A percentile compares a stretch with the other conserved stretches of the same genome.
Evolutionary conservation across 2,113 vertebrate genomes (phyloP).

Genomic region (Dryoscopus gambensis): DNA sequence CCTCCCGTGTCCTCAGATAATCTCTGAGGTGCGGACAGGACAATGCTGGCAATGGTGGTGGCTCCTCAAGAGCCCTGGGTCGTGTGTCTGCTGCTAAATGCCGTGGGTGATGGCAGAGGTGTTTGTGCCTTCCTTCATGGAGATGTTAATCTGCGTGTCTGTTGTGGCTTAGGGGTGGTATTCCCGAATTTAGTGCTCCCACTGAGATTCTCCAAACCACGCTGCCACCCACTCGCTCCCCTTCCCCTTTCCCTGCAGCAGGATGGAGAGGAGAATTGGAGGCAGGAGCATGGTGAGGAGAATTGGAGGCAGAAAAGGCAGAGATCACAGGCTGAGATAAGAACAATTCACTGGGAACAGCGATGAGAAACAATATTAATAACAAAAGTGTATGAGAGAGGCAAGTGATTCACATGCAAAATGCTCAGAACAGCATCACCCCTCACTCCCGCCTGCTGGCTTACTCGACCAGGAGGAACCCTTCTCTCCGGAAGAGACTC

Average conservation of each 20-base stretch:
- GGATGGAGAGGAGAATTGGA: neutral
- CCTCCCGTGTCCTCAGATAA: neutral
- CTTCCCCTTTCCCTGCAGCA: neutral
- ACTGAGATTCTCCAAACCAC: neutral
- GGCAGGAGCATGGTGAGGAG: neutral
- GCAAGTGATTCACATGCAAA: neutral
- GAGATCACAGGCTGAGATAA: neutral
- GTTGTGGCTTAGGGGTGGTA: neutral
- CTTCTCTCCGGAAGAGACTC: neutral
- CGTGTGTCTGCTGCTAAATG: neutral
- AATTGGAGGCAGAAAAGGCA: neutral
- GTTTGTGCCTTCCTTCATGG: neutral
- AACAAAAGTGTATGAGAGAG: neutral
- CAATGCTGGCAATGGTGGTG: neutral
- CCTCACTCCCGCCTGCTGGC: neutral
- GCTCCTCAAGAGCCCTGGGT: neutral
- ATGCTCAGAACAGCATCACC: neutral
- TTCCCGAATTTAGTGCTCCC: neutral
- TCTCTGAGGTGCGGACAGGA: slow-evolving; percentile 26
- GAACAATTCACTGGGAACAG: neutral
- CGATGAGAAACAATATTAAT: neutral
- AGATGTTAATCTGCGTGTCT: neutral
- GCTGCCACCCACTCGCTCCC: accelerated
- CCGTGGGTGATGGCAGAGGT: neutral
- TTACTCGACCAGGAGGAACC: neutral